A percentile compares a stretch with the other conserved stretches of the same genome.
Conservation (phyloP, 2,888 invertebrate genomes). For the Meiosimyza platycephala region DNA sequence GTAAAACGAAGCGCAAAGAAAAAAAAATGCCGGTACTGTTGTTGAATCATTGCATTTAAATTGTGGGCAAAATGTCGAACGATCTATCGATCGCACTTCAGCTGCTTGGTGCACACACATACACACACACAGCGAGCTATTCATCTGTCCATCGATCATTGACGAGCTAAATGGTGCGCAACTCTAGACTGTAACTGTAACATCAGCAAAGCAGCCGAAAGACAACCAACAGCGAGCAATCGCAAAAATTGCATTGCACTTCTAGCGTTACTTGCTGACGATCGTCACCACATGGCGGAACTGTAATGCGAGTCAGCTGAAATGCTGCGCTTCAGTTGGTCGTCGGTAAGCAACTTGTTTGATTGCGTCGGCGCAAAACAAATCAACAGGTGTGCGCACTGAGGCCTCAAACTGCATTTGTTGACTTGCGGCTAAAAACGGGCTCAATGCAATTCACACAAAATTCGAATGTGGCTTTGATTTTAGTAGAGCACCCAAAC, state of each 20-base stretch:
- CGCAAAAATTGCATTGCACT: too few relatives aligned
- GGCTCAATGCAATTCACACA: neutral
- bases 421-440: slow-evolving; percentile 14
- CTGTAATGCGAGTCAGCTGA: too few relatives aligned
- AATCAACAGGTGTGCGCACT: slow-evolving; percentile 25
- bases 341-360: neutral
- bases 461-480: too few relatives aligned
- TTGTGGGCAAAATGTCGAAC: neutral
- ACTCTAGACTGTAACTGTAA: slow-evolving; percentile 33
- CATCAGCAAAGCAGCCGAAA: slow-evolving; percentile 7
- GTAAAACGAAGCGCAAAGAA: too few relatives aligned
- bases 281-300: neutral
- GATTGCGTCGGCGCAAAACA: slow-evolving; percentile 5
- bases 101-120: slow-evolving; percentile 1
- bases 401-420: neutral
- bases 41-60: slow-evolving; percentile 12
- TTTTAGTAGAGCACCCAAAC: too few relatives aligned
- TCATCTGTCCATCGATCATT: slow-evolving; percentile 31
- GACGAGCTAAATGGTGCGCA: slow-evolving; percentile 24
- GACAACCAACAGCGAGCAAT: neutral
- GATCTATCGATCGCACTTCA: slow-evolving; percentile 25
- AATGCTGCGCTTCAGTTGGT: too few relatives aligned
- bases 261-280: neutral
- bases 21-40: neutral
- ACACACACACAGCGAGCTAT: slow-evolving; percentile 6